Evolutionary conservation across 2,797 vertebrate species (phyloP), one percentile per base, ranked within the genome.

Genomic region (Rhinogobio ventralis): DNA sequence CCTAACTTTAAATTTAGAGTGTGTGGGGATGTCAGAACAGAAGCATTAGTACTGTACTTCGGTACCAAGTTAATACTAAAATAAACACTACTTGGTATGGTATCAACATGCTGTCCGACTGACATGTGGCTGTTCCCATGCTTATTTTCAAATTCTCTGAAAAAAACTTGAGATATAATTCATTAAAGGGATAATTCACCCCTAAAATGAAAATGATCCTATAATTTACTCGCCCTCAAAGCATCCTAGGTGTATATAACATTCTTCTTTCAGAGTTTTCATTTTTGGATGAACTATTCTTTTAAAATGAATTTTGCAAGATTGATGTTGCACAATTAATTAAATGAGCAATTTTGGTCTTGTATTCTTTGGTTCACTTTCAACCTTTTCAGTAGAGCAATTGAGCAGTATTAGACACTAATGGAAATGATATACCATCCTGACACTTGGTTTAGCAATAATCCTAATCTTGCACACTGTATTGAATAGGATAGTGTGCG

Each of bases 361-460:
- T 45, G 13, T 7, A 14, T 46, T 72, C 0, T 14, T 72, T 72
- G 7, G 46, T 17, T 72, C n/a, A 10, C 15, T 49, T 49, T 8
- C 10, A n/a, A 72, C n/a, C 10, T 62, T 62, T 62, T 25, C n/a
- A 66, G 62, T 33, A 66, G 17, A 53, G 6, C 53, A 4, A 33
- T 33, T 0, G 5, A 20, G 46, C 15, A 2, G 20, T 1, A 4
- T 76, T 8, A 39, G 33, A 36, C 75, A 28, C 14, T 20, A n/a
- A 17, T 77, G n/a, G 53, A 57, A 45, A 39, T 45, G 0, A 25
- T 25, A 42, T 20, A 23, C 25, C 25, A 66, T 49, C 25, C 49
- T 39, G 55, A 78, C n/a, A 45, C 17, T 28, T 78, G n/a, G 76
- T 78, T 64, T 64, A 64, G 36, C 55, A 33, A 7, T 33, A 66